Evolutionary conservation across 2,797 vertebrate species (phyloP), one percentile per base, ranked within the genome.

Genomic region (Petrocephalus sullivani): DNA sequence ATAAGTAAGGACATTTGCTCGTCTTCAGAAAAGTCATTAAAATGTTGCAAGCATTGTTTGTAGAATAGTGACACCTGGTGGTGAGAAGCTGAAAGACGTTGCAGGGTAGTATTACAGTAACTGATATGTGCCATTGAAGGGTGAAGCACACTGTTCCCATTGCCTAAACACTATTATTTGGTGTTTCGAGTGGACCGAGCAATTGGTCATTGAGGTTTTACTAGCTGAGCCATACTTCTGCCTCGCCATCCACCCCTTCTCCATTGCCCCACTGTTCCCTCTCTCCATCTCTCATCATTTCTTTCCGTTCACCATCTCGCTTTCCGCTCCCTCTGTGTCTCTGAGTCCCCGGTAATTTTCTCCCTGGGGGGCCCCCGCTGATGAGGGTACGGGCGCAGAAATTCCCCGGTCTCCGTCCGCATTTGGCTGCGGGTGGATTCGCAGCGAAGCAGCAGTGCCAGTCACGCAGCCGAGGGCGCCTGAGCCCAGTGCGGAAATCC

Each of bases 11-110:
- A 85, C 23, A 56, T 54, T 28, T 37, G 8, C 88, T 71, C 5
- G 49, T 19, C 10, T 51, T 64, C n/a, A 37, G 28, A 57, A 60
- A 41, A 21, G 49, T 88, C n/a, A n/a, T 21, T 64, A 28, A 75
- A 75, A 46, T 88, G 60, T 56, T 28, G 53, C n/a, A 21, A 21
- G 16, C 3, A 41, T 58, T 57, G 46, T 41, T 33, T 86, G 51
- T 88, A 67, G 46, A 84, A 67, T 54, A 85, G 78, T 85, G 87
- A 85, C 87, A 83, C 58, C 78, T 88, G 58, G 87, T 88, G 81
- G 87, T 37, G 28, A 23, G 84, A 16, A 3, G 1, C 37, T 37
- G 6, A 57, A 37, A 37, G 28, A 54, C 12, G 9, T 84, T 28
- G n/a, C 21, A 4, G 51, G 23, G 81, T 51, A 14, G 49, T 54